Conservation (phyloP, 1,140 invertebrate species). For the Pseudomyrmex pallidus region DNA sequence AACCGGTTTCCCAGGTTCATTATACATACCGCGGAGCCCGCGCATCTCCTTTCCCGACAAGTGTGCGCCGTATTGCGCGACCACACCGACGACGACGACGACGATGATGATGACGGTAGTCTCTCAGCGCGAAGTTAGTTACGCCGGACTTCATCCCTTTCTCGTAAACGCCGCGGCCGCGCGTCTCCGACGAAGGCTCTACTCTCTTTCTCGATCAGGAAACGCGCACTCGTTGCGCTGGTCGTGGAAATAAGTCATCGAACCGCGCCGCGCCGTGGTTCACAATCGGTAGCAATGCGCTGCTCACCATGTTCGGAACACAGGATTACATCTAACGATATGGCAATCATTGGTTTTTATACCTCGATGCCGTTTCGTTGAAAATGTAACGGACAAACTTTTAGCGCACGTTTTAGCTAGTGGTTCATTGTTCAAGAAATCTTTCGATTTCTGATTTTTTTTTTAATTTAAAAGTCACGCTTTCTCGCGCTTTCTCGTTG, state of each 20-base stretch:
- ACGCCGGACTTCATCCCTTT: slow-evolving; percentile 77
- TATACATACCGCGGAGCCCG: slow-evolving; percentile 81
- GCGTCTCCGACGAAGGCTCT: slow-evolving; percentile 6
- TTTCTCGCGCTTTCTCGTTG: too few relatives aligned
- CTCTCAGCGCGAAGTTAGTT: slow-evolving; percentile 68
- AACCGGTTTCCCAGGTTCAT: slow-evolving; percentile 85
- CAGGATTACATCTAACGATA: slow-evolving; percentile 65
- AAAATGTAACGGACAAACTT: not conserved
- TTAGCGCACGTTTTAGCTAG: not conserved
- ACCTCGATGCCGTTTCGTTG: not conserved
- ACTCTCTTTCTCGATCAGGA: slow-evolving; percentile 61
- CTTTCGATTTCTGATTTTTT: too few relatives aligned
- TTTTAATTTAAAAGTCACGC: too few relatives aligned
- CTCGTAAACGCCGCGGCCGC: slow-evolving; percentile 62
- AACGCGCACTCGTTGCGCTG: slow-evolving; percentile 50
- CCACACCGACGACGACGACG: slow-evolving; percentile 62
- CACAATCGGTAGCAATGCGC: slow-evolving; percentile 53
- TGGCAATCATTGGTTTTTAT: slow-evolving; percentile 7
- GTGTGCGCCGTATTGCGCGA: slow-evolving; percentile 75
- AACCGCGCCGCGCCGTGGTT: slow-evolving; percentile 35
- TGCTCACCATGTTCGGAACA: slow-evolving; percentile 34
- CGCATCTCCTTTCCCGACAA: slow-evolving; percentile 84
- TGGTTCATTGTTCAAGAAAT: too few relatives aligned
- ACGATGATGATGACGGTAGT: slow-evolving; percentile 51
- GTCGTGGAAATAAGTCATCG: slow-evolving; percentile 68